Evolutionary conservation across 2,797 vertebrate genomes (phyloP).

Genomic region (Gymnoscopelus microlampas): DNA sequence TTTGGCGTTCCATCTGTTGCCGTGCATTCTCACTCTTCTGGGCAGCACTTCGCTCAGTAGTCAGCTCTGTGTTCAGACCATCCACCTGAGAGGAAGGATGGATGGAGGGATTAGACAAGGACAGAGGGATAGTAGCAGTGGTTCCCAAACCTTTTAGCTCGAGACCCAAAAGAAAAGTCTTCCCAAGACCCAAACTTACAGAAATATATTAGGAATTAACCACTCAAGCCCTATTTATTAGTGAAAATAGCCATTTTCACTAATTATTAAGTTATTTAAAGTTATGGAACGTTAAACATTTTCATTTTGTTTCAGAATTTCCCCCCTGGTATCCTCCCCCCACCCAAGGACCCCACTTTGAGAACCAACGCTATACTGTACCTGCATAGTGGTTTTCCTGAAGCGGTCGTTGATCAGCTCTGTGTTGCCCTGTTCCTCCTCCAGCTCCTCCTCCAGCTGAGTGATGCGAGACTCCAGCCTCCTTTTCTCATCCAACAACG

Average conservation of each 20-base stretch:
- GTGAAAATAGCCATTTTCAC: too few species aligned
- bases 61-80: conserved; percentile 89
- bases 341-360: too few species aligned
- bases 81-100: conserved; percentile 83
- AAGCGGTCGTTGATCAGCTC: conserved; percentile 97
- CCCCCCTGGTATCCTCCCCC: too few species aligned
- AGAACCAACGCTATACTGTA: too few species aligned
- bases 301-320: background rate
- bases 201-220: too few species aligned
- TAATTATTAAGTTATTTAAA: too few species aligned
- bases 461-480: conserved; percentile 94
- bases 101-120: too few species aligned
- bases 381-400: conserved; percentile 95
- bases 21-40: conserved; percentile 97
- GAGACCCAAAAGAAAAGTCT: background rate
- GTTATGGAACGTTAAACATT: background rate
- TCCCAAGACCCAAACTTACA: too few species aligned
- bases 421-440: conserved; percentile 98
- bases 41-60: conserved; percentile 88
- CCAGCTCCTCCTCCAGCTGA: conserved; percentile 96
- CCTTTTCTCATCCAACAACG: conserved; percentile 96
- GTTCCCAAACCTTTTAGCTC: too few species aligned
- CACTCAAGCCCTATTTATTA: too few species aligned
- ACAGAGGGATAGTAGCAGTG: background rate
- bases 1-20: conserved; percentile 95